Percentiles rank a stretch among this genome's conserved stretches.
phyloP scores from a whole-genome alignment of 2,113 vertebrate genomes.

The Lipophrys pholis region DNA sequence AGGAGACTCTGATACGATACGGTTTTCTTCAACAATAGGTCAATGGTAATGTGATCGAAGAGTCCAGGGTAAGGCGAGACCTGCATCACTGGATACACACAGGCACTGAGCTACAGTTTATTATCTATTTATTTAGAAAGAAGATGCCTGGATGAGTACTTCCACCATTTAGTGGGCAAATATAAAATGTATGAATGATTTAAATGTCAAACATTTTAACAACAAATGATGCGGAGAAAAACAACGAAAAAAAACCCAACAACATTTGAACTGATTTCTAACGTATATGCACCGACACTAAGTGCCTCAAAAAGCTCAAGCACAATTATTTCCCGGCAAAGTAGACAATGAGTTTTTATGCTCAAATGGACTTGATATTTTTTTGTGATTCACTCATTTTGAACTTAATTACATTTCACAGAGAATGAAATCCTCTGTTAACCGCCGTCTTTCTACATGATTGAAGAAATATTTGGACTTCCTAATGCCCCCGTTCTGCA shows the following conservation, averaged over 20 bases:
- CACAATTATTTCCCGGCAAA: slow-evolving; percentile 28
- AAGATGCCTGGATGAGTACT: background rate
- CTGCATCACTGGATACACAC: slow-evolving; percentile 19
- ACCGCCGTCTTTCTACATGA: slow-evolving; percentile 60
- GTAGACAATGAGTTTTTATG: background rate
- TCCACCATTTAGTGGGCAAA: background rate
- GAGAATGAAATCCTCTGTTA: slow-evolving; percentile 69
- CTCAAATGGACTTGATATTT: slow-evolving; percentile 56
- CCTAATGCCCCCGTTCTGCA: slow-evolving; percentile 43
- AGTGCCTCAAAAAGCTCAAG: background rate
- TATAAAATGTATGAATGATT: background rate
- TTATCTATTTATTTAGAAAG: slow-evolving; percentile 15
- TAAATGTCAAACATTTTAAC: background rate
- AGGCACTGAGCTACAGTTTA: background rate
- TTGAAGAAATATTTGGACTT: slow-evolving; percentile 44
- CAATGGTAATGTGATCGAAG: slow-evolving; percentile 58
- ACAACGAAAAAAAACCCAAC: background rate
- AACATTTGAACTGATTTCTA: background rate
- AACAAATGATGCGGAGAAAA: background rate
- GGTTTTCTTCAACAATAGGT: slow-evolving; percentile 30
- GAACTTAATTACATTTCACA: slow-evolving; percentile 75
- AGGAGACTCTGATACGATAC: slow-evolving; percentile 9
- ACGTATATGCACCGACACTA: background rate
- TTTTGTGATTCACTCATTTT: slow-evolving; percentile 42
- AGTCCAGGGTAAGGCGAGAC: slow-evolving; percentile 34